Base-by-base conservation (phyloP, 1,140 invertebrate species). In the Trichoplusia ni region DNA sequence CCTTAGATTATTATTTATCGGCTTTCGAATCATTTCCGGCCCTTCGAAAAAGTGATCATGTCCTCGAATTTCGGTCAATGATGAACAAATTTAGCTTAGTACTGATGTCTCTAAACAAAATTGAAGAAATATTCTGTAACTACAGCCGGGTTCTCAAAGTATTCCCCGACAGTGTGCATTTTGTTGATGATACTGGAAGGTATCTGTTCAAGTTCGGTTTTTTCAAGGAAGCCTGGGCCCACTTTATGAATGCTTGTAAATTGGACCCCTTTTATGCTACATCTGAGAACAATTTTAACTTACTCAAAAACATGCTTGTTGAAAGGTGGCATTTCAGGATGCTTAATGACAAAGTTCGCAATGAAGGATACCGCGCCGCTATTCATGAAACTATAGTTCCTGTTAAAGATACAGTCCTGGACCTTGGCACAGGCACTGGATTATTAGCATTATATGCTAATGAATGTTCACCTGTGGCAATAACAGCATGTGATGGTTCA, bases 301-400 rank as follows among this genome's bases (percentile, higher is more conserved):
- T 82, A 18, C 61, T 90, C 1, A 91, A 91, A 69, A 86, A 87
- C 67, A 54, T 82, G 5, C 69, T 91, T 21, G 92, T 96, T 23
- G 94, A 95, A 66, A 86, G 95, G 37, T 96, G 96, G 96, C 95
- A 97, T 82, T 96, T 94, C 82, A 85, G 94, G 56, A 96, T 97
- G 96, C 77, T 97, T 2, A 97, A 97, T 91, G 95, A 96, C 84
- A 91, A 82, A 38, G 74, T 80, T 16, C 89, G 95, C 53, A 97
- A 97, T 88, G 77, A 90, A 56, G 90, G 93, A 4, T 96, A 93
- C 77, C 89, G 90, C 51, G 69, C 86, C 62, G 95, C 94, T 1
- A 95, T 97, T 65, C 68, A 77, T 6, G 91, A 92, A 62, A 92
- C 83, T 60, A 78, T 95, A 11, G 38, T 58, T 4, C 75, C 81